A percentile compares a stretch with the other conserved stretches of the same genome.
Evolutionary conservation across 2,888 invertebrate species (phyloP).

Genomic region (Tipula lateralis): DNA sequence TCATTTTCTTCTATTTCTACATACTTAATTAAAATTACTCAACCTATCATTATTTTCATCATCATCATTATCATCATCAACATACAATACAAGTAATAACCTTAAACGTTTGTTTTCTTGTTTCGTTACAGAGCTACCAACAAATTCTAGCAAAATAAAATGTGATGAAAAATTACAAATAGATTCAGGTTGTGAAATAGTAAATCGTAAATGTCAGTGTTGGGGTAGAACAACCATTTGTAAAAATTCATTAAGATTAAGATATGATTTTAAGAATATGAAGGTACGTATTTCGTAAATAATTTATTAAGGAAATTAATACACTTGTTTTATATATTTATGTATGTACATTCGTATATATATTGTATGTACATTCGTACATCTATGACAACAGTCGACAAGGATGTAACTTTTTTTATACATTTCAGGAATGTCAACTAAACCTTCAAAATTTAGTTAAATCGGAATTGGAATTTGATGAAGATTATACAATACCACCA

Average conservation of each 20-base stretch:
- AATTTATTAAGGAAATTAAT: neutral
- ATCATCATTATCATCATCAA: neutral
- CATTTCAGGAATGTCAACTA: constrained; percentile 47
- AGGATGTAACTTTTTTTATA: neutral
- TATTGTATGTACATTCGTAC: neutral
- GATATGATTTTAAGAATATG: constrained; percentile 28
- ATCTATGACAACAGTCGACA: too few relatives aligned
- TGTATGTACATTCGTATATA: neutral
- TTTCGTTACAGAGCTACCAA: constrained; percentile 28
- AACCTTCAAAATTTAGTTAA: constrained; percentile 49
- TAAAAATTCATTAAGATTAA: constrained; percentile 37
- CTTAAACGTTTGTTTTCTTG: neutral
- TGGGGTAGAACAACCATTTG: constrained; percentile 48
- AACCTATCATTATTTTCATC: neutral
- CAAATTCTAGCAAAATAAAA: constrained; percentile 2
- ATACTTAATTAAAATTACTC: neutral
- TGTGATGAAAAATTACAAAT: constrained; percentile 43
- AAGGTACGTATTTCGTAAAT: constrained; percentile 4
- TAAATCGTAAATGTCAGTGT: constrained; percentile 48
- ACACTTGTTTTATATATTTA: neutral
- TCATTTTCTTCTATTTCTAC: neutral
- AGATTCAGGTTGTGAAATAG: constrained; percentile 49
- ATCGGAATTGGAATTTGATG: constrained; percentile 49
- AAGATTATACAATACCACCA: constrained; percentile 49
- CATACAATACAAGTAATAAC: neutral